These are phyloP conservation scores for Zaprionus kolodkinae DNA, from an alignment of 1,140 invertebrate species.

Conservation along the genomic window DNA sequence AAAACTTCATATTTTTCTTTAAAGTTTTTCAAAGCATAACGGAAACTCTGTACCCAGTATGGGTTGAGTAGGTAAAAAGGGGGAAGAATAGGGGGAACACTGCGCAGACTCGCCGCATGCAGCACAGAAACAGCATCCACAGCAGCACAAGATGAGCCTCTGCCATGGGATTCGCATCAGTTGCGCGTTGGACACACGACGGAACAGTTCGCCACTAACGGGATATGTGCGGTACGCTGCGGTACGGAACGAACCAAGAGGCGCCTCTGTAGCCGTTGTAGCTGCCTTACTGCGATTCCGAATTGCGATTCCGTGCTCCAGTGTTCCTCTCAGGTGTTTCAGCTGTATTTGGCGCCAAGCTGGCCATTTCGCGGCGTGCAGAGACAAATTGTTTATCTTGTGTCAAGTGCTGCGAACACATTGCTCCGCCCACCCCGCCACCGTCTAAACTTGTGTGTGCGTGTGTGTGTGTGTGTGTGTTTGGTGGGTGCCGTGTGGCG, in stretches of 20 bases:
- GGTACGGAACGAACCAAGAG: conserved; percentile 14
- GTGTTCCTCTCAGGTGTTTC: conserved; percentile 24
- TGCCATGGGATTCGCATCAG: conserved; percentile 26
- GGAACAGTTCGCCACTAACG: conserved; percentile 42
- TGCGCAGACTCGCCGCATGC: conserved; percentile 39
- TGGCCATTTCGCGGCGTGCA: conserved; percentile 67
- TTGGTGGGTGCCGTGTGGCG: conserved; percentile 64
- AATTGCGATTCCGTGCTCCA: not conserved
- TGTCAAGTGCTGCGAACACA: conserved; percentile 68
- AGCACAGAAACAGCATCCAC: conserved; percentile 32
- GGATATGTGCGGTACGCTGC: conserved; percentile 17
- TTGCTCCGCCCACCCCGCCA: conserved; percentile 17
- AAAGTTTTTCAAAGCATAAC: conserved; percentile 26
- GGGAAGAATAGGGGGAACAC: not conserved
- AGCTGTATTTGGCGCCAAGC: conserved; percentile 78
- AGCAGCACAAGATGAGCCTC: conserved; percentile 11
- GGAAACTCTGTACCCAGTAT: conserved; percentile 47
- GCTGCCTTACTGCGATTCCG: not conserved
- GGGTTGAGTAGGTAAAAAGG: no score
- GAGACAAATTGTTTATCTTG: conserved; percentile 81
- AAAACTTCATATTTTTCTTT: not conserved
- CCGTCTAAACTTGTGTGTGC: not conserved
- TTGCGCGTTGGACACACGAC: conserved; percentile 51
- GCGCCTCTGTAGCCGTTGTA: conserved; percentile 13
- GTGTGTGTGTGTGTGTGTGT: not conserved